Evolutionary conservation across 2,113 vertebrate species (phyloP).

Genomic region (Bubo blakistoni): DNA sequence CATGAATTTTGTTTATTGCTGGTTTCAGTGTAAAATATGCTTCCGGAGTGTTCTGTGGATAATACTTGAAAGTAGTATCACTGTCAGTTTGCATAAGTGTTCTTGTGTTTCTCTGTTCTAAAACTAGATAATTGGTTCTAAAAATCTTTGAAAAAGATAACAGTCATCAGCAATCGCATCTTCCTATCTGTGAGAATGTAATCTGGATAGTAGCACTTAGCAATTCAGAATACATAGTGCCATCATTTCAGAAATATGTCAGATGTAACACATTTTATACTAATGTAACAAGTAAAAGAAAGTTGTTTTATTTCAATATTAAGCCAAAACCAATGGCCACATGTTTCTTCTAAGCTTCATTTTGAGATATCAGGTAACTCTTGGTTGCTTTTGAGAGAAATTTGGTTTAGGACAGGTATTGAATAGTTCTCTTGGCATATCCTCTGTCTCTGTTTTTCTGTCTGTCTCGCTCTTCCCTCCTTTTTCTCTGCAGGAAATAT

Average conservation of each 20-base stretch:
- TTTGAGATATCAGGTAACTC: conserved; percentile 2
- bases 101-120: neutral
- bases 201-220: neutral
- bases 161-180: neutral
- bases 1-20: conserved; percentile 43
- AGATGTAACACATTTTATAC: neutral
- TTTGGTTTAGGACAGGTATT: conserved; percentile 38
- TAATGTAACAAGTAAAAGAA: neutral
- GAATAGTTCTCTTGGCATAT: conserved; percentile 57
- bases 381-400: neutral
- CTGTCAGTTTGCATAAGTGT: neutral
- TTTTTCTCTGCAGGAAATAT: conserved; percentile 69
- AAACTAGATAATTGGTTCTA: neutral
- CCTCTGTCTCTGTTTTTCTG: conserved; percentile 38
- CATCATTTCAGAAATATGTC: neutral
- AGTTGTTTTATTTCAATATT: neutral
- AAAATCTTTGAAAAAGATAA: neutral
- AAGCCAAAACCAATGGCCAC: neutral
- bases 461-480: conserved; percentile 30
- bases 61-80: neutral
- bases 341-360: neutral
- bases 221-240: neutral
- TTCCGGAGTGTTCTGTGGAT: neutral
- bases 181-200: neutral
- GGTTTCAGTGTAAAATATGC: neutral